A percentile compares a stretch with the other conserved stretches of the same genome.
phyloP scores from a whole-genome alignment of 2,797 vertebrate genomes.

The Leucoraja ocellata region DNA sequence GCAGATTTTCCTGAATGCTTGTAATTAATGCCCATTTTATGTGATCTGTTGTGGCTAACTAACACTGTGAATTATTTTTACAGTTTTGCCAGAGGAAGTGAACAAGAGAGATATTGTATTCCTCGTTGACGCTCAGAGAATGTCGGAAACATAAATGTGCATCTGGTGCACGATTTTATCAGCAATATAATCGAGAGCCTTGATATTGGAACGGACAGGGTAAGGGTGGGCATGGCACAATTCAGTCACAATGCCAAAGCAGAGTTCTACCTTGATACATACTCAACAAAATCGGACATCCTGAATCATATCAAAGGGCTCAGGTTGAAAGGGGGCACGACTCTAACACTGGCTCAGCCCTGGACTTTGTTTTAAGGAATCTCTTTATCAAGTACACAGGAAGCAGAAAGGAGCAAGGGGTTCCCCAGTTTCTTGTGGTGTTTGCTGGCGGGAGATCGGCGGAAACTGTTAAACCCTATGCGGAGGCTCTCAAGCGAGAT shows the following conservation, averaged over 20 bases:
- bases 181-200: slow-evolving; percentile 58
- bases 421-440: slow-evolving; percentile 62
- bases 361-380: slow-evolving; percentile 54
- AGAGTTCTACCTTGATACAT: slow-evolving; percentile 57
- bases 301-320: slow-evolving; percentile 59
- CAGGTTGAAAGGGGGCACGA: slow-evolving; percentile 59
- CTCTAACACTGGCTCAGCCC: slow-evolving; percentile 59
- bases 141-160: slow-evolving; percentile 52
- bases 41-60: background rate
- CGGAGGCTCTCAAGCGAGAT: slow-evolving; percentile 50
- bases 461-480: slow-evolving; percentile 55
- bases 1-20: background rate
- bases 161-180: slow-evolving; percentile 54
- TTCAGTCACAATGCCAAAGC: slow-evolving; percentile 54
- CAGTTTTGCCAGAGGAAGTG: slow-evolving; percentile 49
- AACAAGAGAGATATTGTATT: slow-evolving; percentile 59
- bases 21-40: background rate
- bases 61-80: background rate
- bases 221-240: slow-evolving; percentile 57
- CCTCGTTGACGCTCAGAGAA: slow-evolving; percentile 64
- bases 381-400: slow-evolving; percentile 55
- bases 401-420: slow-evolving; percentile 56
- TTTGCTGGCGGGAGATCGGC: slow-evolving; percentile 57
- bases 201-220: slow-evolving; percentile 53
- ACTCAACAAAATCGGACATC: slow-evolving; percentile 56